A percentile compares a stretch with the other conserved stretches of the same genome.
Evolutionary conservation across 1,140 invertebrate genomes (phyloP).

Genomic region (Pachypsylla venusta): DNA sequence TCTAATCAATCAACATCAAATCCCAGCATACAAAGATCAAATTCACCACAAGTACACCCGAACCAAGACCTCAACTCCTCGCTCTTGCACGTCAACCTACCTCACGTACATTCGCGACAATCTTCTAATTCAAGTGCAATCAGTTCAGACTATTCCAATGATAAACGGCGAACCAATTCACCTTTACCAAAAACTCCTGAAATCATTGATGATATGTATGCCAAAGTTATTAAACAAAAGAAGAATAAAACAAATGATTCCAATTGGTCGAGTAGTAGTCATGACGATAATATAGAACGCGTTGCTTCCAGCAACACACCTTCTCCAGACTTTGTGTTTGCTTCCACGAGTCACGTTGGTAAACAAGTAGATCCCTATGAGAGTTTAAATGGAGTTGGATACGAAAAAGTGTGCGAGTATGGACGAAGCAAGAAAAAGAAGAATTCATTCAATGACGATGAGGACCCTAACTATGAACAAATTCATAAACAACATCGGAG

Average conservation of each 20-base stretch:
- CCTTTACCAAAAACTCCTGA: slow-evolving; percentile 56
- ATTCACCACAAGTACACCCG: not conserved
- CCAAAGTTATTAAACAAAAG: slow-evolving; percentile 61
- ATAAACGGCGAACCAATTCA: slow-evolving; percentile 73
- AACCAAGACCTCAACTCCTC: slow-evolving; percentile 7
- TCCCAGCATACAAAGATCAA: slow-evolving; percentile 9
- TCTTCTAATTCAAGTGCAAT: slow-evolving; percentile 58
- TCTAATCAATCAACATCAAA: slow-evolving; percentile 9
- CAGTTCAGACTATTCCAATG: slow-evolving; percentile 56
- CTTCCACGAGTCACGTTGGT: slow-evolving; percentile 17
- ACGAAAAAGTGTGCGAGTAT: slow-evolving; percentile 25
- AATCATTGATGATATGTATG: slow-evolving; percentile 71
- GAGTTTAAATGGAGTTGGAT: slow-evolving; percentile 25
- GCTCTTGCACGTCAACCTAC: not conserved
- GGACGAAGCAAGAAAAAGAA: slow-evolving; percentile 21
- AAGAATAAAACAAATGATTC: slow-evolving; percentile 25
- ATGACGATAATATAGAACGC: slow-evolving; percentile 23
- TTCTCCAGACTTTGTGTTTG: slow-evolving; percentile 2
- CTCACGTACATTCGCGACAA: slow-evolving; percentile 30
- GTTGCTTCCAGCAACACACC: slow-evolving; percentile 13
- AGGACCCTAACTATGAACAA: slow-evolving; percentile 51
- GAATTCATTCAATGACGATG: slow-evolving; percentile 32
- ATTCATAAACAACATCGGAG: not conserved
- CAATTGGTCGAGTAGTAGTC: slow-evolving; percentile 20
- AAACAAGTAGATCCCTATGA: slow-evolving; percentile 11